phyloP scores from a whole-genome alignment of 2,888 invertebrate species.

The Tanypteryx hageni region DNA sequence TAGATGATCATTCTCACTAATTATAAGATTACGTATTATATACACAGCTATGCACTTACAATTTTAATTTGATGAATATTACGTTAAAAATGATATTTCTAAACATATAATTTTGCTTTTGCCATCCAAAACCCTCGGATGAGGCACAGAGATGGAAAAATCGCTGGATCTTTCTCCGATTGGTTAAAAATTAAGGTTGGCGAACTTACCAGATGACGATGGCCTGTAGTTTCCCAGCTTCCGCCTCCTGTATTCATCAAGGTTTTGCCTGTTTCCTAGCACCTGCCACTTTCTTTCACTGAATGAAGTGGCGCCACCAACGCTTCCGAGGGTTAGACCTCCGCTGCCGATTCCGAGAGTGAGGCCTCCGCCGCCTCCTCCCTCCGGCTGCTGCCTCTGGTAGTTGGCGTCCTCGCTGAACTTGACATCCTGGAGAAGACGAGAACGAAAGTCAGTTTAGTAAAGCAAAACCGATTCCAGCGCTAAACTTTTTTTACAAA shows the following conservation, averaged over 20 bases:
- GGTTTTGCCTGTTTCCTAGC: slow-evolving; percentile 36
- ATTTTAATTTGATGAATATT: too few relatives aligned
- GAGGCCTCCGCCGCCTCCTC: slow-evolving; percentile 10
- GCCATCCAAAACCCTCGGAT: too few relatives aligned
- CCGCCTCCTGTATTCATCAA: slow-evolving; percentile 40
- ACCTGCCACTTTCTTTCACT: slow-evolving; percentile 48
- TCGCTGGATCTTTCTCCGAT: background rate
- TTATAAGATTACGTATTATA: too few relatives aligned
- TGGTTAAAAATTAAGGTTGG: background rate
- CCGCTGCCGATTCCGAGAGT: background rate
- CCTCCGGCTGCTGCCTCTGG: slow-evolving; percentile 50
- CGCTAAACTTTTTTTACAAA: too few relatives aligned
- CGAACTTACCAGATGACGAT: slow-evolving; percentile 17
- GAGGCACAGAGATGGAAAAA: too few relatives aligned
- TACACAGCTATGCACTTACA: too few relatives aligned
- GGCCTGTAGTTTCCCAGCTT: background rate
- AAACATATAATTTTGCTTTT: too few relatives aligned
- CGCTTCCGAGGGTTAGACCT: background rate
- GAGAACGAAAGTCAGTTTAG: background rate
- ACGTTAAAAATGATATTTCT: too few relatives aligned
- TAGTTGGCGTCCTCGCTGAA: slow-evolving; percentile 51
- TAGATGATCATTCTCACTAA: too few relatives aligned
- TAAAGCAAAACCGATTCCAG: too few relatives aligned
- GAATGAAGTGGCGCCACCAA: slow-evolving; percentile 1
- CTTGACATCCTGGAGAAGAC: slow-evolving; percentile 16